phyloP scores from a whole-genome alignment of 2,797 vertebrate genomes.

The Catamblyrhynchus diadema region DNA sequence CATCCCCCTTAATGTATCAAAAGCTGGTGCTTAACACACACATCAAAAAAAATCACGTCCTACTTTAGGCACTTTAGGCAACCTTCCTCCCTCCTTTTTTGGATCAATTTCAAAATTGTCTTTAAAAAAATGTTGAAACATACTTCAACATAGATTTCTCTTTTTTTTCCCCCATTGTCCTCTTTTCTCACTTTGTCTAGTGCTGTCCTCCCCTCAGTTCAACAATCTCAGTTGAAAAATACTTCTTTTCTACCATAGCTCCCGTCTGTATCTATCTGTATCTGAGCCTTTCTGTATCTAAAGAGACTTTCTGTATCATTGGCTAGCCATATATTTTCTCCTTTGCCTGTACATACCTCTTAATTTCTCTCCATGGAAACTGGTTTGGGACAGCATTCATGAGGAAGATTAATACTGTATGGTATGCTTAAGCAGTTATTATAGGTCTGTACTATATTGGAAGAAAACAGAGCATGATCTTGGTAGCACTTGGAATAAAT shows the following conservation, averaged over 20 bases:
- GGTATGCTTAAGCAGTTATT: constrained; percentile 38
- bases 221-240: constrained; percentile 12
- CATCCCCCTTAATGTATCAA: not conserved
- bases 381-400: constrained; percentile 17
- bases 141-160: not conserved
- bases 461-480: constrained; percentile 20
- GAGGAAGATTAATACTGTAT: constrained; percentile 44
- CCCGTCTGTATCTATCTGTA: not conserved
- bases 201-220: not conserved
- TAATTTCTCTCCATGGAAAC: constrained; percentile 59
- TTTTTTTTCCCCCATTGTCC: not conserved
- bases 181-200: not conserved
- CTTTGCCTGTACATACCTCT: constrained; percentile 39
- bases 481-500: not conserved
- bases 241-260: not conserved
- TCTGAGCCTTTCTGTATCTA: constrained; percentile 9
- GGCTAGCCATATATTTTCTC: constrained; percentile 40
- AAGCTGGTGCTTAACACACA: not conserved
- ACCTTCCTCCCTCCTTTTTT: not conserved
- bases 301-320: constrained; percentile 31
- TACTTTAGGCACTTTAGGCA: not conserved
- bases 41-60: not conserved
- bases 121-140: not conserved
- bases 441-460: not conserved
- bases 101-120: not conserved